Evolutionary conservation across 2,888 invertebrate species (phyloP).

Genomic region (Diarsia dahlii): DNA sequence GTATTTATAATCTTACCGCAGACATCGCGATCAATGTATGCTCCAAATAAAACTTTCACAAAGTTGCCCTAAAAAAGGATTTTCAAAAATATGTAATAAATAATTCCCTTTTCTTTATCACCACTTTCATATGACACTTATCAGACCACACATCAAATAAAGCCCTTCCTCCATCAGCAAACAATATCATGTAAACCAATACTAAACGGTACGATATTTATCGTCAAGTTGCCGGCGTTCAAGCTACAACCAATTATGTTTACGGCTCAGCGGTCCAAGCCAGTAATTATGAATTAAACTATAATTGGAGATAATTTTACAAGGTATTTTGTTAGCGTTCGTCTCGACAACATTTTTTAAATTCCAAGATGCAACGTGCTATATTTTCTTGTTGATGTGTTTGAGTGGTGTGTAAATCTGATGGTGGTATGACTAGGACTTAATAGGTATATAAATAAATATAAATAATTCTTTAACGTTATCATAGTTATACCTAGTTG

Average conservation of each 20-base stretch:
- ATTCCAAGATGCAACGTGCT: constrained; percentile 54
- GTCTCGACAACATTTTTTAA: constrained; percentile 65
- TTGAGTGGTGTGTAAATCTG: constrained; percentile 38
- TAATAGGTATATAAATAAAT: too few species aligned
- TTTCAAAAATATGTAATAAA: background rate
- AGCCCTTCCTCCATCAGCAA: constrained; percentile 41
- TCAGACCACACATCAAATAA: constrained; percentile 51
- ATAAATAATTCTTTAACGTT: constrained; percentile 10
- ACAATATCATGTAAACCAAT: constrained; percentile 63
- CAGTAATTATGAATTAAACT: constrained; percentile 81
- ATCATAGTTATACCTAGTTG: too few species aligned
- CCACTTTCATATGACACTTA: constrained; percentile 11
- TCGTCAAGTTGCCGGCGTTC: constrained; percentile 57
- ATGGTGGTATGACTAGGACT: constrained; percentile 15
- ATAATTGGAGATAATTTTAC: constrained; percentile 78
- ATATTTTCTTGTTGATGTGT: constrained; percentile 44
- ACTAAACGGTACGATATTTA: constrained; percentile 66
- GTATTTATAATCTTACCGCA: too few species aligned
- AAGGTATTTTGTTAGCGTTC: constrained; percentile 59
- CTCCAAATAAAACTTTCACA: too few species aligned
- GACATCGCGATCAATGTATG: too few species aligned
- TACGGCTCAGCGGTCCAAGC: constrained; percentile 67
- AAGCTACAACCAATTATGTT: constrained; percentile 77
- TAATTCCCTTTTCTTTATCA: background rate
- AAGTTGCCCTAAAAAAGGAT: too few species aligned